Percentiles rank a stretch among this genome's conserved stretches.
Evolutionary conservation across 2,113 vertebrate species (phyloP).

Genomic region (Podarcis raffonei): DNA sequence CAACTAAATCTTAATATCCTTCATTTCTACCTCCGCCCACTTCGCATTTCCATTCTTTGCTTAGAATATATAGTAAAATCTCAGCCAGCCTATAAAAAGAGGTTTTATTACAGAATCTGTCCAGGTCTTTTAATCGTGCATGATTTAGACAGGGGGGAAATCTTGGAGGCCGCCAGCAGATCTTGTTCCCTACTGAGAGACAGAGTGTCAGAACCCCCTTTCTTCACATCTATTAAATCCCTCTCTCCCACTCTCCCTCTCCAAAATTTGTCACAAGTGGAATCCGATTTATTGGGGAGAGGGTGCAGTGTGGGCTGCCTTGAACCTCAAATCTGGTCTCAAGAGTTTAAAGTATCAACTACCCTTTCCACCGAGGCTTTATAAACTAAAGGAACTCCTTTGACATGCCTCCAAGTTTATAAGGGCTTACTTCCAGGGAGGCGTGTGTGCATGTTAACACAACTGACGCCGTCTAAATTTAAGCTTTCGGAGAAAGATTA

Average conservation of each 20-base stretch:
- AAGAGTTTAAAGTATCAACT: neutral
- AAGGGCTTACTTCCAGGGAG: neutral
- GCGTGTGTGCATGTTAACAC: neutral
- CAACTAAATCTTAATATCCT: conserved; percentile 22
- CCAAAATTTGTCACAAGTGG: conserved; percentile 63
- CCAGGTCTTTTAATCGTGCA: conserved; percentile 43
- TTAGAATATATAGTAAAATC: conserved; percentile 61
- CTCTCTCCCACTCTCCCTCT: conserved; percentile 48
- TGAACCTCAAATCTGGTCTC: neutral
- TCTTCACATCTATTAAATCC: conserved; percentile 69
- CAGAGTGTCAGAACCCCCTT: conserved; percentile 44
- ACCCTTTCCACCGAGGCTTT: conserved; percentile 1
- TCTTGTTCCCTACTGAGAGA: conserved; percentile 60
- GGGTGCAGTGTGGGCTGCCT: conserved; percentile 24
- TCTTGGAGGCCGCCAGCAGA: conserved; percentile 14
- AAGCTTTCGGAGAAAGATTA: neutral
- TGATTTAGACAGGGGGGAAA: neutral
- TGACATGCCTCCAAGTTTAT: neutral
- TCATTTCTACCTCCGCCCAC: neutral
- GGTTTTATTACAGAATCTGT: conserved; percentile 52
- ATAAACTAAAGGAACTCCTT: neutral
- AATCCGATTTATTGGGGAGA: conserved; percentile 40
- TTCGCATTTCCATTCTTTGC: conserved; percentile 45
- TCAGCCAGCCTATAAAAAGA: conserved; percentile 41
- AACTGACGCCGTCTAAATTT: neutral